Conservation (phyloP, 2,888 invertebrate species). For the Ametastegia equiseti region DNA sequence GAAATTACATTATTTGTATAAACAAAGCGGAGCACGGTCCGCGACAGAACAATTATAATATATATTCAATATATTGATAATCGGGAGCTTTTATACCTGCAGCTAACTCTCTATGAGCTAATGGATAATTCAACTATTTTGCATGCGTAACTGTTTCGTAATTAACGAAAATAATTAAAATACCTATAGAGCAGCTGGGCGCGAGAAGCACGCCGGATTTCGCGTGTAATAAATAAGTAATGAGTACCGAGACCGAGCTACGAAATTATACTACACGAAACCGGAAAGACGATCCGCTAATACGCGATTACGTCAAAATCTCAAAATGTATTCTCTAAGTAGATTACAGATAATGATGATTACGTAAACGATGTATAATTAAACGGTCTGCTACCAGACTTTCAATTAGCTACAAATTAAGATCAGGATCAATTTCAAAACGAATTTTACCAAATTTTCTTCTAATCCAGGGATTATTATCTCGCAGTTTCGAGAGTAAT, state of each 20-base stretch:
- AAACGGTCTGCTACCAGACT: not conserved
- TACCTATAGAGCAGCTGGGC: not conserved
- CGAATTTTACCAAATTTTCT: no score
- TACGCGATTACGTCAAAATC: not conserved
- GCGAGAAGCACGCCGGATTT: not conserved
- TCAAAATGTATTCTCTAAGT: not conserved
- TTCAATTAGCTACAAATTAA: not conserved
- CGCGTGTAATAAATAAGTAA: not conserved
- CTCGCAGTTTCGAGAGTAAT: not conserved
- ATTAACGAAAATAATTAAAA: conserved; percentile 24
- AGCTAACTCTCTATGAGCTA: not conserved
- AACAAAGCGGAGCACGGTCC: not conserved
- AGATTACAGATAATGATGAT: not conserved
- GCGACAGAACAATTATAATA: not conserved
- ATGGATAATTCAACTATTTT: not conserved
- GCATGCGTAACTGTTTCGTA: conserved; percentile 15
- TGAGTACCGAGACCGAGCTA: not conserved
- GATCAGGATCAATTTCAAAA: not conserved
- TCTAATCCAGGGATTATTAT: no score
- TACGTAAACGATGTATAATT: not conserved
- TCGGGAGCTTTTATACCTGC: not conserved
- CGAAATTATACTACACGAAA: not conserved
- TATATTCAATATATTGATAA: not conserved
- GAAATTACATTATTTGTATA: not conserved
- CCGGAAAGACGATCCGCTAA: not conserved